Percentiles rank a stretch among this genome's conserved stretches.
Evolutionary conservation across 2,113 vertebrate genomes (phyloP).

Genomic region (Microcebus lehilahytsara): DNA sequence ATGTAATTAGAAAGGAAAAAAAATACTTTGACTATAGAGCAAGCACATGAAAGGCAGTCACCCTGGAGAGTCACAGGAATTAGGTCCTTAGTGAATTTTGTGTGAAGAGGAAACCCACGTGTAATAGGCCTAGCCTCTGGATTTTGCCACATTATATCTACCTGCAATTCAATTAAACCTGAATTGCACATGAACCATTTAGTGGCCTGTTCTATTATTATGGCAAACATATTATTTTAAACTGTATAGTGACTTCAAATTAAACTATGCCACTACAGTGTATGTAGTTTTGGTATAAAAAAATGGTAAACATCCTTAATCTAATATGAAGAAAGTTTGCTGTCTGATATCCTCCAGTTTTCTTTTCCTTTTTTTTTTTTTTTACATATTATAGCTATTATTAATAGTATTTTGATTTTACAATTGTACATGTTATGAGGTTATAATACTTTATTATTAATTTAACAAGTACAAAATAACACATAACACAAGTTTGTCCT

Average conservation of each 20-base stretch:
- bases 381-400: neutral
- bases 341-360: neutral
- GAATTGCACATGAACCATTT: neutral
- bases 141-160: neutral
- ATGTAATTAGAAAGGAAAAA: neutral
- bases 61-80: neutral
- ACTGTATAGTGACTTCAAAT: neutral
- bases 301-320: neutral
- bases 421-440: neutral
- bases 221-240: neutral
- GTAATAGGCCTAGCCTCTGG: no score
- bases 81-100: neutral
- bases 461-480: neutral
- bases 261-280: neutral
- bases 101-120: neutral
- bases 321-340: neutral
- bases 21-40: neutral
- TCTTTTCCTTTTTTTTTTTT: neutral
- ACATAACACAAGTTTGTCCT: neutral
- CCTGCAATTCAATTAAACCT: neutral
- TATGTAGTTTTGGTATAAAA: neutral
- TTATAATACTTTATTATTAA: neutral
- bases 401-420: neutral
- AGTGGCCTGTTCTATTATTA: neutral
- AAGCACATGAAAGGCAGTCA: neutral